A percentile compares a stretch with the other conserved stretches of the same genome.
Evolutionary conservation across 2,113 vertebrate species (phyloP).

Genomic region (Neopipo cinnamomea): DNA sequence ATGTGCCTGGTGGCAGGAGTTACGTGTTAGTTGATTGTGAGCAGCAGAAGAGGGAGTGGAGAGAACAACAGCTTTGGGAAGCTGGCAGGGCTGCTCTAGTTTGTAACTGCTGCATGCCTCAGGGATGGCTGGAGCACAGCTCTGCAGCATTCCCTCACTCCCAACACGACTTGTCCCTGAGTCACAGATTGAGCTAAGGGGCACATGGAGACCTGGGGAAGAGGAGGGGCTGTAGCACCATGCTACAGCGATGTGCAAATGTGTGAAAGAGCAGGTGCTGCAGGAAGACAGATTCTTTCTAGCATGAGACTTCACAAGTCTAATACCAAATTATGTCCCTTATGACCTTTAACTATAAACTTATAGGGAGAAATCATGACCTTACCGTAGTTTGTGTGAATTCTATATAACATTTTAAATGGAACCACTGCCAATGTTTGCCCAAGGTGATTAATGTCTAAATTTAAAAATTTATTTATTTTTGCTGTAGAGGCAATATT

Average conservation of each 20-base stretch:
- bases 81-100: neutral
- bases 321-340: neutral
- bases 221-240: neutral
- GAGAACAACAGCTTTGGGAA: neutral
- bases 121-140: neutral
- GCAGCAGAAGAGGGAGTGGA: rapidly evolving
- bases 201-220: rapidly evolving
- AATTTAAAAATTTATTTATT: neutral
- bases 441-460: neutral
- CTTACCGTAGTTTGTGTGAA: neutral
- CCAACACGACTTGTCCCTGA: neutral
- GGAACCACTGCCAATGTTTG: neutral
- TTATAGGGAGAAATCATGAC: neutral
- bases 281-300: neutral
- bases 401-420: neutral
- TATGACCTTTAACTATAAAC: neutral
- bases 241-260: no score
- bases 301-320: neutral
- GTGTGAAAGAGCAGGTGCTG: neutral
- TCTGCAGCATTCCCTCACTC: neutral
- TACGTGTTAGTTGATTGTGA: neutral
- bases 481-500: neutral
- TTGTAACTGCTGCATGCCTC: neutral
- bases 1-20: neutral
- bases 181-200: neutral